Base-by-base conservation (phyloP, 2,888 invertebrate species). In the Chrysina gloriosa region DNA sequence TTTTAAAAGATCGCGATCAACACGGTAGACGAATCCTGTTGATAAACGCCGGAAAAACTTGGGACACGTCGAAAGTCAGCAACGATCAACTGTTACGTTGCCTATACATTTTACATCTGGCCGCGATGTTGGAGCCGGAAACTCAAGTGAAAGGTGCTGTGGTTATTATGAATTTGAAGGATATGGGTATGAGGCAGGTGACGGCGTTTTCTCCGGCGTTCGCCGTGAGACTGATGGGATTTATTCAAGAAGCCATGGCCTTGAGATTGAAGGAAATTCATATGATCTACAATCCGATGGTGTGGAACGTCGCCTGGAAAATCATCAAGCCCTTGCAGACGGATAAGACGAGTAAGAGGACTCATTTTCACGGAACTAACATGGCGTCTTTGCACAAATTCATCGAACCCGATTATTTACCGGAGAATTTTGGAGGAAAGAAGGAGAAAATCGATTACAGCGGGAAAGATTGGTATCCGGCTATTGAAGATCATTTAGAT, bases 201-300 rank as follows among this genome's bases (percentile, higher is more conserved):
- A 21, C 61, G 3, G 90, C 89, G 0, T 81, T 94, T 54, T 87
- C 89, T 0, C 93, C 92, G 0, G 83, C 89, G 4, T 94, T 93
- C 83, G 92, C 92, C 56, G 89, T 90, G 84, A 88, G 90, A 54
- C 86, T 94, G 63, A 86, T 94, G 70, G 88, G 88, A 6, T 95
- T 94, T 83, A 94, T 95, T 74, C 94, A 95, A 83, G 93, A 94
- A 67, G 94, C 94, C 0, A 92, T 94, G 92, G 94, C 94, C 1
- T 82, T 94, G 56, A 87, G 94, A 61, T 85, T 94, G 74, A 94
- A 93, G 82, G 93, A 94, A 83, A 90, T 94, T 5, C 94, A 95
- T 83, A 90, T 94, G 78, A 92, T 95, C 1, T 93, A 93, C 78
- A 91, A 95, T 78, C 94, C 95, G 0, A 91, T 91, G 84, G 84